phyloP scores from a whole-genome alignment of 2,888 invertebrate species.

The Drosophila longiperda region DNA sequence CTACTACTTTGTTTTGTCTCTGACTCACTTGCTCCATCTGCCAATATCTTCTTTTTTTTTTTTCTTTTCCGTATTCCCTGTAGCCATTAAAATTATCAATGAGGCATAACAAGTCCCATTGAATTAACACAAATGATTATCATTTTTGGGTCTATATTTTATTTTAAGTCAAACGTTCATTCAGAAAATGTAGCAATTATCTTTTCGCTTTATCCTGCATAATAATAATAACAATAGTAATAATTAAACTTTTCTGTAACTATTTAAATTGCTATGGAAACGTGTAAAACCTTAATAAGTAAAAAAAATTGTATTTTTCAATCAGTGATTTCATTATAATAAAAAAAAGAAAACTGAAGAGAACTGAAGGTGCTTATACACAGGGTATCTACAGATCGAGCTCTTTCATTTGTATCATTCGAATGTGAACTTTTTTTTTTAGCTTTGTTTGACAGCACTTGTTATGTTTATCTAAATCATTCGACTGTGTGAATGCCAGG shows the following conservation, averaged over 20 bases:
- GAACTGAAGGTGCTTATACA: neutral
- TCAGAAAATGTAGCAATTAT: slow-evolving; percentile 36
- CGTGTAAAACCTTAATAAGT: neutral
- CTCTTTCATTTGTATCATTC: neutral
- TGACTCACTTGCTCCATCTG: slow-evolving; percentile 13
- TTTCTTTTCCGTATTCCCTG: slow-evolving; percentile 17
- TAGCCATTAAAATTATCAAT: neutral
- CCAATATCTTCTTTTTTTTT: slow-evolving; percentile 21
- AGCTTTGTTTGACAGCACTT: slow-evolving; percentile 71
- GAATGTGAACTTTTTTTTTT: slow-evolving; percentile 18
- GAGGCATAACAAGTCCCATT: neutral
- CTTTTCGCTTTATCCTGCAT: slow-evolving; percentile 62
- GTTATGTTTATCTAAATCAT: slow-evolving; percentile 79
- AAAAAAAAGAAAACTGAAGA: neutral
- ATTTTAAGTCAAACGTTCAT: neutral
- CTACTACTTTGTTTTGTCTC: slow-evolving; percentile 46
- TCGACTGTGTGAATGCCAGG: slow-evolving; percentile 77
- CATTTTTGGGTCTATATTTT: neutral
- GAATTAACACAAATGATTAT: neutral
- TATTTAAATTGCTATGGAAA: neutral
- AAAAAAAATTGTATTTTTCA: neutral
- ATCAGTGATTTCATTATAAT: too few species aligned
- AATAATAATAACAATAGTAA: slow-evolving; percentile 61
- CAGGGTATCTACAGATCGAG: slow-evolving; percentile 16
- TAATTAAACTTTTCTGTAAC: slow-evolving; percentile 23